Percentiles rank a stretch among this genome's conserved stretches.
Evolutionary conservation across 2,797 vertebrate genomes (phyloP).

Genomic region (Setipinna tenuifilis): DNA sequence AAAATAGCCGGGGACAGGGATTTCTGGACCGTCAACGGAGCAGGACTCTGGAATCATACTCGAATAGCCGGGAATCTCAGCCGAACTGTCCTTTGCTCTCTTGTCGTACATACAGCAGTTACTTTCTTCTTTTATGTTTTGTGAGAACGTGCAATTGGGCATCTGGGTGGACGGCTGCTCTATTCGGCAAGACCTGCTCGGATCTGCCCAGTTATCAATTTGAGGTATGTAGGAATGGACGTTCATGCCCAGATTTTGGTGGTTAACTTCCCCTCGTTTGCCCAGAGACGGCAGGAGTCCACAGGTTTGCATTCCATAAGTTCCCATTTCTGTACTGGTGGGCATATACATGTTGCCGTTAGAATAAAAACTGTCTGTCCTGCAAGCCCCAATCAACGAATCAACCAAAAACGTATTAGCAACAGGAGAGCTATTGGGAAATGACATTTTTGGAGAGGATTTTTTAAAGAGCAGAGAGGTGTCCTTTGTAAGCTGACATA

Average conservation of each 20-base stretch:
- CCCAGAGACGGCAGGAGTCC: slow-evolving; percentile 98
- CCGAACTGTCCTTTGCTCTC: slow-evolving; percentile 89
- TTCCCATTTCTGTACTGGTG: slow-evolving; percentile 95
- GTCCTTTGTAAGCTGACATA: slow-evolving; percentile 99
- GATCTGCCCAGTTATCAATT: slow-evolving; percentile 97
- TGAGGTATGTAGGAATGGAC: slow-evolving; percentile 99
- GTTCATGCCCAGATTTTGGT: slow-evolving; percentile 98
- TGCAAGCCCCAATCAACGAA: slow-evolving; percentile 96
- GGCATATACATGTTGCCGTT: slow-evolving; percentile 98
- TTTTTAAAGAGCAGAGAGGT: slow-evolving; percentile 90
- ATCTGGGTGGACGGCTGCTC: slow-evolving; percentile 94
- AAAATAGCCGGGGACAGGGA: slow-evolving; percentile 98
- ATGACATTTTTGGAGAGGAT: slow-evolving; percentile 94
- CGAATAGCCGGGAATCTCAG: slow-evolving; percentile 90
- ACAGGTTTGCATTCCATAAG: slow-evolving; percentile 99
- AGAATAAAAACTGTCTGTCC: slow-evolving; percentile 98
- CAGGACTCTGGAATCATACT: slow-evolving; percentile 89
- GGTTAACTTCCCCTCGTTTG: slow-evolving; percentile 95
- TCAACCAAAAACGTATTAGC: slow-evolving; percentile 98
- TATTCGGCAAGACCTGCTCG: slow-evolving; percentile 92
- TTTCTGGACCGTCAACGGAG: slow-evolving; percentile 91
- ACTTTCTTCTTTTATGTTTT: slow-evolving; percentile 98
- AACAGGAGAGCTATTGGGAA: slow-evolving; percentile 97
- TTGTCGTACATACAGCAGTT: slow-evolving; percentile 99
- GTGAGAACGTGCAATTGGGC: slow-evolving; percentile 93